Evolutionary conservation across 2,113 vertebrate species (phyloP).

Genomic region (Tinamus guttatus): DNA sequence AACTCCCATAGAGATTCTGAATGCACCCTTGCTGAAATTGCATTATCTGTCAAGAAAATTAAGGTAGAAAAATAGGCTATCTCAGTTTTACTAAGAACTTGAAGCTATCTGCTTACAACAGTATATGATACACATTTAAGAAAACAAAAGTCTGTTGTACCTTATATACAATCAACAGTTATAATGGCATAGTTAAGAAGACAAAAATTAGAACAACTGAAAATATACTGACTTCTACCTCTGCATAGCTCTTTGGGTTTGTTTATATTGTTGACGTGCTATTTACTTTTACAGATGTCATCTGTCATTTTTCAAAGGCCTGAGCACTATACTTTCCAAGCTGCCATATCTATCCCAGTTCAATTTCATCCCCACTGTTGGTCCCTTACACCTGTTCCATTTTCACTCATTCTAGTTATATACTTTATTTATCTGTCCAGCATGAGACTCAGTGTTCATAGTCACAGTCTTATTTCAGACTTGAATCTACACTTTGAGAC

Average conservation of each 20-base stretch:
- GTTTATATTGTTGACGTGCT: not conserved
- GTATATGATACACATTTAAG: not conserved
- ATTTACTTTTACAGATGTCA: slow-evolving; percentile 19
- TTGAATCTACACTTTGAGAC: not conserved
- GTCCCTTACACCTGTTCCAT: not conserved
- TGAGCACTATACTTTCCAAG: not conserved
- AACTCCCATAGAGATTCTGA: not conserved
- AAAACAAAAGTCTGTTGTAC: not conserved
- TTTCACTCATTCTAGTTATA: not conserved
- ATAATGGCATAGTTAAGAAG: not conserved
- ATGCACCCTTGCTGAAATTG: not conserved
- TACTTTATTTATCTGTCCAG: not conserved
- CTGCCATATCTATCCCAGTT: not conserved
- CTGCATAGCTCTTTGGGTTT: not conserved
- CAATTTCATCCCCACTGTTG: not conserved
- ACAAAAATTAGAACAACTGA: not conserved
- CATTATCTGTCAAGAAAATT: not conserved
- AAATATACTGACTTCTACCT: not conserved
- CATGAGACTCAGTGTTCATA: not conserved
- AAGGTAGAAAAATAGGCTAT: not conserved
- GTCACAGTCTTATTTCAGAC: not conserved
- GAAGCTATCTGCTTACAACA: not conserved
- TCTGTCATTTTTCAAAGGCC: not conserved
- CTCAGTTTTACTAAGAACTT: not conserved
- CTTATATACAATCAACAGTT: not conserved